These are phyloP conservation scores for Folsomia manolachei DNA, from an alignment of 2,888 invertebrate species.

Conservation along the genomic window DNA sequence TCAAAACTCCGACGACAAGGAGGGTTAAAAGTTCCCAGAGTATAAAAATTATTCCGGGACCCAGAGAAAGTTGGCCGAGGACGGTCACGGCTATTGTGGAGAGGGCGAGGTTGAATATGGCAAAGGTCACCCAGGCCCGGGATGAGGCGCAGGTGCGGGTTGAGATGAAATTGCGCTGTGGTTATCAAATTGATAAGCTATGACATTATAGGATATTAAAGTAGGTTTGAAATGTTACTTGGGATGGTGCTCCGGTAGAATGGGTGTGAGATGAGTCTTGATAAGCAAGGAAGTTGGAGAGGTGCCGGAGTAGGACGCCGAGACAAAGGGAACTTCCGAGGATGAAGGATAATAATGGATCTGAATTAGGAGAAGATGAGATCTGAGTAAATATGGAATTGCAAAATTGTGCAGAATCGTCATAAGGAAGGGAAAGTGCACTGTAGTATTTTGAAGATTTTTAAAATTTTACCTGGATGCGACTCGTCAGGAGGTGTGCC, in stretches of 20 bases:
- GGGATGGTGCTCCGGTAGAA: too few species aligned
- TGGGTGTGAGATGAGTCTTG: background rate
- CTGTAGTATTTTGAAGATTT: background rate
- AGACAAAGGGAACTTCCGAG: background rate
- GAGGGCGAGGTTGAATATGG: background rate
- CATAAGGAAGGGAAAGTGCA: background rate
- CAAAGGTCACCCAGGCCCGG: background rate
- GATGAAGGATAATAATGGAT: background rate
- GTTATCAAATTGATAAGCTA: background rate
- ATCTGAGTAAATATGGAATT: too few species aligned
- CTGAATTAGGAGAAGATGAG: background rate
- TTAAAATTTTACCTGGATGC: background rate
- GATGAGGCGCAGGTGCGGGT: background rate
- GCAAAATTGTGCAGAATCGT: too few species aligned
- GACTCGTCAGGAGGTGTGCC: background rate
- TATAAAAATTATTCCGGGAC: background rate
- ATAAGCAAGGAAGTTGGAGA: background rate
- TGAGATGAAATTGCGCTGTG: background rate
- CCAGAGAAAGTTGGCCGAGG: background rate
- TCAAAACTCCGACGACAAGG: background rate
- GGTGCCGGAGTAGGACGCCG: background rate
- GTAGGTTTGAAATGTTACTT: too few species aligned
- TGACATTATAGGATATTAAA: too few species aligned
- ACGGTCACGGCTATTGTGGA: background rate
- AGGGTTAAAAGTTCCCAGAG: background rate